A percentile compares a stretch with the other conserved stretches of the same genome.
phyloP scores from a whole-genome alignment of 92 coral and sea anemone species.

The Palythoa heliodiscus region DNA sequence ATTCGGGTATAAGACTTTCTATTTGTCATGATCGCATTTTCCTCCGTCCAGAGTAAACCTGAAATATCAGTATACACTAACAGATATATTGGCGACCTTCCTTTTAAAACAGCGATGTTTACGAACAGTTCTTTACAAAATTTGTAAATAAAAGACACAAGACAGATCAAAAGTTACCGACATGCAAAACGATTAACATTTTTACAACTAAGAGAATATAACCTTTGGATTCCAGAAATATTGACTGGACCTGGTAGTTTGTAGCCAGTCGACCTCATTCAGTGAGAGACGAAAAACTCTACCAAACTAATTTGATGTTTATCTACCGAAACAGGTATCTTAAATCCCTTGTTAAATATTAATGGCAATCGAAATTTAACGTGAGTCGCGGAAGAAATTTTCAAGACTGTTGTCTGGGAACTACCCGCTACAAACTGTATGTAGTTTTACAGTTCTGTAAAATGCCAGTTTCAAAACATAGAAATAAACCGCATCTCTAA shows the following conservation, averaged over 20 bases:
- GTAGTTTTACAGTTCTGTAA: neutral
- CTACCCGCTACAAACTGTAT: neutral
- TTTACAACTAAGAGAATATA: neutral
- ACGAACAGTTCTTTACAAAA: neutral
- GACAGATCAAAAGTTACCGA: constrained; percentile 26
- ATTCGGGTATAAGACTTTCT: neutral
- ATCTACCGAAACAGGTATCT: constrained; percentile 33
- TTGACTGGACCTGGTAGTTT: neutral
- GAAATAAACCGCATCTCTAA: neutral
- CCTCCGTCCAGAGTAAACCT: neutral
- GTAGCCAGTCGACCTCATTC: neutral
- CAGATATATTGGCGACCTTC: constrained; percentile 19
- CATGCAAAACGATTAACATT: neutral
- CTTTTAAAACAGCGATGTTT: constrained; percentile 25
- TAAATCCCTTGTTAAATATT: constrained; percentile 15
- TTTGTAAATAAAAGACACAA: constrained; percentile 21
- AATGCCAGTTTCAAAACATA: neutral
- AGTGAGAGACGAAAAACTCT: constrained; percentile 4
- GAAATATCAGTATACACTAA: neutral
- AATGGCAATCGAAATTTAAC: constrained; percentile 25
- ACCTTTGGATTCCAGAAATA: neutral
- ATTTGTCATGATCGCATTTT: neutral
- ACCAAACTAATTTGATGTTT: constrained; percentile 31
- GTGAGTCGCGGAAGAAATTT: constrained; percentile 1
- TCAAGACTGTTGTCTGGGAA: neutral